Conservation (phyloP, 1,140 invertebrate genomes). For the Lepidurus apus region DNA sequence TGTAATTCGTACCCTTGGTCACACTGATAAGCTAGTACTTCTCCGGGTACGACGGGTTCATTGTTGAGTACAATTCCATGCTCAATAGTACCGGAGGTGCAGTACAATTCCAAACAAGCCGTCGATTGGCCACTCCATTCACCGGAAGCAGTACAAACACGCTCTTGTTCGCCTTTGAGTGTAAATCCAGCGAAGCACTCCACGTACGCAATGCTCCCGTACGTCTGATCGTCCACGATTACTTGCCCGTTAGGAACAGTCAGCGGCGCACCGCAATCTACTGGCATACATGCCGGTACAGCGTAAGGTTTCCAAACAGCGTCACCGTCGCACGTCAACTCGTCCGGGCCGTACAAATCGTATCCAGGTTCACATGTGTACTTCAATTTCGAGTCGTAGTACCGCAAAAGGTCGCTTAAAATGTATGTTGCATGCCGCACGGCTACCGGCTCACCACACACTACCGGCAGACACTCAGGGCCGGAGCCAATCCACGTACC, state of each 20-base stretch:
- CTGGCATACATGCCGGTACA: slow-evolving; percentile 38
- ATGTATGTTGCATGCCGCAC: slow-evolving; percentile 38
- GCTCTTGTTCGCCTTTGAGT: slow-evolving; percentile 18
- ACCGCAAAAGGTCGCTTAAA: slow-evolving; percentile 23
- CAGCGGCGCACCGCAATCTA: slow-evolving; percentile 37
- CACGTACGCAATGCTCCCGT: slow-evolving; percentile 35
- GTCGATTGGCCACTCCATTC: slow-evolving; percentile 32
- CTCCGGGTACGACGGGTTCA: slow-evolving; percentile 32
- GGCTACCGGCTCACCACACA: slow-evolving; percentile 43
- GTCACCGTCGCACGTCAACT: slow-evolving; percentile 28
- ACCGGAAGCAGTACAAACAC: slow-evolving; percentile 30
- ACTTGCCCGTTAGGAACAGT: slow-evolving; percentile 38
- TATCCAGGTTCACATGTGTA: slow-evolving; percentile 38
- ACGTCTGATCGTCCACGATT: slow-evolving; percentile 30
- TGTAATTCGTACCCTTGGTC: slow-evolving; percentile 41
- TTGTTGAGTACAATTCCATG: slow-evolving; percentile 24
- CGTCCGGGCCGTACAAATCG: slow-evolving; percentile 36
- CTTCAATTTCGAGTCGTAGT: slow-evolving; percentile 35
- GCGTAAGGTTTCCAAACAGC: slow-evolving; percentile 29
- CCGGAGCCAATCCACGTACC: slow-evolving; percentile 35
- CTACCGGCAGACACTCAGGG: slow-evolving; percentile 40
- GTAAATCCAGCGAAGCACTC: slow-evolving; percentile 33
- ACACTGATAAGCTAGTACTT: slow-evolving; percentile 42
- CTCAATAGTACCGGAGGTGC: background rate
- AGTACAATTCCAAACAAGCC: slow-evolving; percentile 33